Percentiles rank a stretch among this genome's conserved stretches.
Conservation (phyloP, 2,888 invertebrate species). For the Lutraria lutraria region DNA sequence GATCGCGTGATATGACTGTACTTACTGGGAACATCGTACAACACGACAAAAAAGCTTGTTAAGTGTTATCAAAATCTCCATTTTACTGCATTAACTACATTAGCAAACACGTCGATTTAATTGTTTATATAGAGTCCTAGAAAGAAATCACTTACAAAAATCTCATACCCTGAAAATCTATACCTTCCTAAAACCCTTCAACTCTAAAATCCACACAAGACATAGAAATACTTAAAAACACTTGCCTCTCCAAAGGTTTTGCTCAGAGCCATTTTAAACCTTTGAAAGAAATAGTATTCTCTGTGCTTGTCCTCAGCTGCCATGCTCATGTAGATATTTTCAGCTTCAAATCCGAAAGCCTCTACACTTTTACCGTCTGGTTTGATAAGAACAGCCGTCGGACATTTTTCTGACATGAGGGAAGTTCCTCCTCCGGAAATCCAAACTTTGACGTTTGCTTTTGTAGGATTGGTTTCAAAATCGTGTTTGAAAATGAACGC, state of each 20-base stretch:
- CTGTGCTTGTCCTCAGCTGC: background rate
- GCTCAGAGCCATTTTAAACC: slow-evolving; percentile 12
- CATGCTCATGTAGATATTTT: background rate
- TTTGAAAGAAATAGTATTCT: background rate
- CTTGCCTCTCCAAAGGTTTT: slow-evolving; percentile 9
- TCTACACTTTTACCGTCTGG: background rate
- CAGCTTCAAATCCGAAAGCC: slow-evolving; percentile 18
- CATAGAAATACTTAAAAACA: background rate
- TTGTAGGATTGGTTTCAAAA: background rate
- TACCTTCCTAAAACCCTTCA: background rate
- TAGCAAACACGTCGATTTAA: no score
- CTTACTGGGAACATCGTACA: no score
- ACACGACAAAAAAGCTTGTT: no score
- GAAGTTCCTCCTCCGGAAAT: background rate
- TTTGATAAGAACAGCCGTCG: background rate
- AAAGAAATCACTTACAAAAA: no score
- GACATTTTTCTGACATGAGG: background rate
- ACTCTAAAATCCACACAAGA: no score
- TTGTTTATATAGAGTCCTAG: no score
- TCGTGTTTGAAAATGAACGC: background rate
- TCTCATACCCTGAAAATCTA: no score
- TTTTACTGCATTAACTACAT: no score
- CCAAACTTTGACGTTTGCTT: background rate
- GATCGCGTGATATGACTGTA: no score
- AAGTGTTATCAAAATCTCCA: no score